Conservation (phyloP, 2,113 vertebrate species). For the Cygnus buccinator region DNA sequence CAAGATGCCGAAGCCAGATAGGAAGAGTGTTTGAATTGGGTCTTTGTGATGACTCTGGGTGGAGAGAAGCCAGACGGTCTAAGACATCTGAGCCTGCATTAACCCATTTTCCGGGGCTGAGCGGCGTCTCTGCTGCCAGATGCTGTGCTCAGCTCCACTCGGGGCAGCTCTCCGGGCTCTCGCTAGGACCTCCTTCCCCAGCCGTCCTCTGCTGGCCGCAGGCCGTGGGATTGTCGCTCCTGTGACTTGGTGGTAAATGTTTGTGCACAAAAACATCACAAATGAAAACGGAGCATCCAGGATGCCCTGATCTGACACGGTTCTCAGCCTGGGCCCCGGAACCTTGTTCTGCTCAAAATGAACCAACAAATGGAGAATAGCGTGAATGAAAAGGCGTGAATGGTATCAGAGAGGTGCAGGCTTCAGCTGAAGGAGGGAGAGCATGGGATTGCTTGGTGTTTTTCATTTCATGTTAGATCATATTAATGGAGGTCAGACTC, state of each 20-base stretch:
- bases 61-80: constrained; percentile 43
- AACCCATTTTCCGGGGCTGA: neutral
- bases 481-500: fast-evolving
- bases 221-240: fast-evolving
- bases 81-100: constrained; percentile 56
- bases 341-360: neutral
- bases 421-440: fast-evolving
- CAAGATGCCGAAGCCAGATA: constrained; percentile 53
- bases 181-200: fast-evolving
- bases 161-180: neutral
- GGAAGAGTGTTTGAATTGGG: constrained; percentile 57
- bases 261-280: neutral
- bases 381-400: neutral
- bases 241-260: neutral
- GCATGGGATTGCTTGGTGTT: fast-evolving
- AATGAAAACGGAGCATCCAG: neutral
- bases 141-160: neutral
- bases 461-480: fast-evolving
- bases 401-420: neutral
- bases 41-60: constrained; percentile 65
- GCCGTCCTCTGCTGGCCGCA: neutral
- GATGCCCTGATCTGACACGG: neutral
- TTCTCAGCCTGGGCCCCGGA: neutral
- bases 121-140: neutral
- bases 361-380: neutral